Evolutionary conservation across 1,140 invertebrate genomes (phyloP), one percentile per base, ranked within the genome.

Genomic region (Triops cancriformis): DNA sequence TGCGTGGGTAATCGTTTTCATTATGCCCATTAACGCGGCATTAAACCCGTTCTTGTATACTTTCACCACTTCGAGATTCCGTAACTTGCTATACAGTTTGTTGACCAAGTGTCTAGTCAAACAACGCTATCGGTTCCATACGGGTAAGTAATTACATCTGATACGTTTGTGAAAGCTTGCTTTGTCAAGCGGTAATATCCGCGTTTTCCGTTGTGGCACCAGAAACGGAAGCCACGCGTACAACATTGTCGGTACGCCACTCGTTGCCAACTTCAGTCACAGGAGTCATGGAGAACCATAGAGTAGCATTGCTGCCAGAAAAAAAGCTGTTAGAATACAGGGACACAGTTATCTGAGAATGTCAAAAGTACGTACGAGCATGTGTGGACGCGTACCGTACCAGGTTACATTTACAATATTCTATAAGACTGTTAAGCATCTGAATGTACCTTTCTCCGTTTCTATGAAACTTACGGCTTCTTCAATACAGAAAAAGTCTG

Each of bases 31-130:
- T 0, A 94, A 94, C 83, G 91, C 91, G 0, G 91, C 92, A 0
- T 84, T 93, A 0, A 94, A 94, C 85, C 92, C 92, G 1, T 82
- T 93, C 1, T 84, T 94, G 0, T 94, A 94, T 81, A 94, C 92
- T 7, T 91, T 94, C 76, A 92, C 92, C 0, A 91, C 91, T 5
- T 89, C 90, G 0, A 90, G 89, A 82, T 91, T 83, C 77, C 41
- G 80, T 18, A 31, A 31, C 7, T 27, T 78, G 18, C 26, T 78
- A 7, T 9, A 42, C 72, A 42, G 73, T 18, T 7, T 78, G 23
- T 27, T 74, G 26, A 23, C 42, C n/a, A 45, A 76, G 18, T 64
- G 51, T 64, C 51, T 64, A 64, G 51, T 64, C 51, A 18, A 64
- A n/a, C 51, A 64, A 23, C 51, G 51, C 51, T 64, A 64, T 64